Evolutionary conservation across 2,113 vertebrate genomes (phyloP), one percentile per base, ranked within the genome.

Genomic region (Cervus canadensis): DNA sequence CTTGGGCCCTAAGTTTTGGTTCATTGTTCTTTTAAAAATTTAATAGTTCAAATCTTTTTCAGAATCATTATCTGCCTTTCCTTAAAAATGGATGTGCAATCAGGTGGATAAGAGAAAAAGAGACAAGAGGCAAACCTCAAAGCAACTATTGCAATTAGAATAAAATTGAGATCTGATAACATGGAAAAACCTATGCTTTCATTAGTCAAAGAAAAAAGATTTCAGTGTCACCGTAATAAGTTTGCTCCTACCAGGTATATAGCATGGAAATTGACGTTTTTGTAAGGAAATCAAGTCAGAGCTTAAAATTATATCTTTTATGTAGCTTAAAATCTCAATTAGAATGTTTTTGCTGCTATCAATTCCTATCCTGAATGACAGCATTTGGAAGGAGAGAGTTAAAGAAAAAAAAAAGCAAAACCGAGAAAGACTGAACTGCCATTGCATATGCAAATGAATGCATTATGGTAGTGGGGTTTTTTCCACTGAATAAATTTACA

Each of bases 381-480:
- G 52, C 62, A 74, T 96, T 95, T 91, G 95, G 89, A 92, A 98
- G 89, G 97, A 97, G 91, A 97, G 95, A 96, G 96, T 97, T 98
- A 98, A 98, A 96, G 7, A 36, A 83, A 85, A 71, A 54, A 21
- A 28, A 36, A 79, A 79, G 54, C 54, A 10, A 48, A 45, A 57
- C 0, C 19, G 40, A 96, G 84, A 83, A 95, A 95, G 93, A 96
- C 59, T 93, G 95, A 97, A 97, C 91, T 95, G 50, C 95, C 57
- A 87, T 97, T 96, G 95, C 79, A 92, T 95, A 98, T 98, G 98
- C 96, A 98, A 98, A 98, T 98, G 89, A 97, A 97, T 97, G 79
- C 71, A 97, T 96, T 97, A 97, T 64, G 43, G 88, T 28, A 81
- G 71, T 84, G 95, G 91, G 87, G 5, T 3, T 96, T 97, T 98